A percentile compares a stretch with the other conserved stretches of the same genome.
These are phyloP conservation scores for Lamellibrachia luymesi DNA, from an alignment of 1,140 invertebrate genomes.

Conservation along the genomic window DNA sequence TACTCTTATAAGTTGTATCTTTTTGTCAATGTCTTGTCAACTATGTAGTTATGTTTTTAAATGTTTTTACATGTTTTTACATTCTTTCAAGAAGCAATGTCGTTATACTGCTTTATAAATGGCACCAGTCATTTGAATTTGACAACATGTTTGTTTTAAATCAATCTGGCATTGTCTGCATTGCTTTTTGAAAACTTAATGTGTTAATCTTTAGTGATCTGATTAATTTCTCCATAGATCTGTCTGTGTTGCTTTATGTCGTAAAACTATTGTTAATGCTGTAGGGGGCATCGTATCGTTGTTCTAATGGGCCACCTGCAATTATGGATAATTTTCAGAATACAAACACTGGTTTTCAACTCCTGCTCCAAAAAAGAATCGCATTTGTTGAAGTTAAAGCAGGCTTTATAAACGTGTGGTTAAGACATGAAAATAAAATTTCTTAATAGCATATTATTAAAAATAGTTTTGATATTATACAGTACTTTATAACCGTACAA, in stretches of 20 bases:
- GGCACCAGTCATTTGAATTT: neutral
- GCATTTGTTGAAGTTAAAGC: neutral
- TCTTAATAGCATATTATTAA: no score
- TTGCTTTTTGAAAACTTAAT: neutral
- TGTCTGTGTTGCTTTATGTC: neutral
- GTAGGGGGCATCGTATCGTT: neutral
- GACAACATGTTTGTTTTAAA: neutral
- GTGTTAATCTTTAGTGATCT: neutral
- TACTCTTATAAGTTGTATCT: neutral
- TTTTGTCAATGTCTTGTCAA: no score
- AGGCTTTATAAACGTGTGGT: neutral
- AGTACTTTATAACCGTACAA: no score
- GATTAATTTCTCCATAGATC: neutral
- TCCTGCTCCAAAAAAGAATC: neutral
- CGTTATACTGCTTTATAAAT: neutral
- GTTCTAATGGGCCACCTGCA: neutral
- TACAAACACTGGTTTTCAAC: neutral
- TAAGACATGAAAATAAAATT: no score
- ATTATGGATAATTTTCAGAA: neutral
- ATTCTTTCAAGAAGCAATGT: neutral
- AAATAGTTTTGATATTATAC: no score
- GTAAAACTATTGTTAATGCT: neutral
- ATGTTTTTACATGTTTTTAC: neutral
- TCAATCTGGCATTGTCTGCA: neutral
- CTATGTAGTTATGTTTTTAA: neutral